Base-by-base conservation (phyloP, 2,797 vertebrate species). In the Neostethus bicornis region DNA sequence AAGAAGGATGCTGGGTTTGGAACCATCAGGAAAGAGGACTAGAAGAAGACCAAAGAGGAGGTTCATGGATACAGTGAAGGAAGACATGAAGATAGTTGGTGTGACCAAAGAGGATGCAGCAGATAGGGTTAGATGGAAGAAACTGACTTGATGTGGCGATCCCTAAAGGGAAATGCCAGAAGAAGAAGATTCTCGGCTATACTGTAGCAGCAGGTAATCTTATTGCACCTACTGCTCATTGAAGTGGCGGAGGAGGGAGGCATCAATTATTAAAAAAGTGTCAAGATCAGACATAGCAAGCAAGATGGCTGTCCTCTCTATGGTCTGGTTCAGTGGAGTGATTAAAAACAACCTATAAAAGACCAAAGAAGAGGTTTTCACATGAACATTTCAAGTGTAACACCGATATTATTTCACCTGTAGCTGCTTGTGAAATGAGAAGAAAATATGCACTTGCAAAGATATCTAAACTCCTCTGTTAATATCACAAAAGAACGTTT, bases 231-330 rank as follows among this genome's bases (percentile, higher is more conserved):
- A 62, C 55, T 55, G 55, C 50, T 66, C 42, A 35, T 32, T 23
- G 7, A 32, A 61, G 50, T 23, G 34, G 6, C 16, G 12, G 31
- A 42, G 43, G 57, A 31, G 55, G 13, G 26, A 39, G 14, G 46
- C 37, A 66, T 80, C 17, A 72, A 70, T 78, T 75, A 81, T 84
- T 86, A 38, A 84, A 13, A 38, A 16, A 21, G 39, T 51, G 51
- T 44, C 16, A 13, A 28, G 19, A 47, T 51, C 29, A 49, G 25
- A 23, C 44, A 21, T 29, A 37, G 6, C 28, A 66, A 41, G 38
- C 12, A 55, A 62, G 39, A 24, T 61, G 68, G 51, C 28, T 52
- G 60, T 56, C 49, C 32, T 19, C 29, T 28, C 46, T 53, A 11
- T 46, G 51, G 50, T 60, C 2, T 46, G 49, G 5, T 9, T 9